These are phyloP conservation scores for Enteromius mattozi DNA, from an alignment of 2,797 vertebrate species.

Conservation along the genomic window DNA sequence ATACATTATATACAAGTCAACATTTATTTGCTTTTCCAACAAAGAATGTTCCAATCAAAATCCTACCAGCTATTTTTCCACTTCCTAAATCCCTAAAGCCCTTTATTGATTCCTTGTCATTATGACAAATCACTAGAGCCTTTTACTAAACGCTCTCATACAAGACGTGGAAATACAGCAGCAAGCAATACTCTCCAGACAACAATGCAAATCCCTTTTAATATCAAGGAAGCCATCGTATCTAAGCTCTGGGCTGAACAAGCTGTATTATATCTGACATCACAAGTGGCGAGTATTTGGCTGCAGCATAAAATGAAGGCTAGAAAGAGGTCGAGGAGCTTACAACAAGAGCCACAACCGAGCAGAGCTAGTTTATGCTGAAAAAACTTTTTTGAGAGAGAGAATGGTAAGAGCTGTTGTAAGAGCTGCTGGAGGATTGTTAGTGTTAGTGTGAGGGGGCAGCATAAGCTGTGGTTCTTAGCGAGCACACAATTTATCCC, in stretches of 20 bases:
- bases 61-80: background rate
- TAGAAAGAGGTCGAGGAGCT: background rate
- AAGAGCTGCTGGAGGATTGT: constrained; percentile 1
- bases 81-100: background rate
- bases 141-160: background rate
- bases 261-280: background rate
- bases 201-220: background rate
- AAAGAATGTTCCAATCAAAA: background rate
- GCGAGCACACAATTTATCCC: background rate
- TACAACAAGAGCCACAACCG: constrained; percentile 17
- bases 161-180: background rate
- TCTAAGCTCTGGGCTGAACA: constrained; percentile 6
- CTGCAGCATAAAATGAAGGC: background rate
- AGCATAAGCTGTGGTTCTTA: constrained; percentile 7
- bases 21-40: background rate
- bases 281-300: background rate
- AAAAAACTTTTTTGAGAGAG: background rate
- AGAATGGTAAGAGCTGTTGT: constrained; percentile 9
- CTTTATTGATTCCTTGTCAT: background rate
- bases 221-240: constrained; percentile 10
- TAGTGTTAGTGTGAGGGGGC: constrained; percentile 8
- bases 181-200: background rate
- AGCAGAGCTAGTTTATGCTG: background rate
- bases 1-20: background rate
- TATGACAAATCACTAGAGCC: background rate